Percentiles rank a stretch among this genome's conserved stretches.
These are phyloP conservation scores for Gallinago paraguaiae DNA, from an alignment of 2,113 vertebrate species.

Conservation along the genomic window DNA sequence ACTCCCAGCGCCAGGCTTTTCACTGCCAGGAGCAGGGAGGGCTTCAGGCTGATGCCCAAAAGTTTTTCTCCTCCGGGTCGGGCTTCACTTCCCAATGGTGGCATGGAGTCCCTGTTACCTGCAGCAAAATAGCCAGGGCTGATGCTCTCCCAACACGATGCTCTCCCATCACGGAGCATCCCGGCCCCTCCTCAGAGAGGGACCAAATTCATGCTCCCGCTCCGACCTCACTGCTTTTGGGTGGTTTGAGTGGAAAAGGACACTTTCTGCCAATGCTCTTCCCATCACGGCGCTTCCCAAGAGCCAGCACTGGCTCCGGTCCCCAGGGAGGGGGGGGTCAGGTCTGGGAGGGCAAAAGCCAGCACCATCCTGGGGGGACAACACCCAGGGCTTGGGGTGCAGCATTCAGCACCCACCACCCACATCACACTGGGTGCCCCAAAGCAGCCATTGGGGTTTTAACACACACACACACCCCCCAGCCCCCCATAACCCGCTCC, in stretches of 20 bases:
- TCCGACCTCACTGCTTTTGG: neutral
- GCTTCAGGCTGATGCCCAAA: neutral
- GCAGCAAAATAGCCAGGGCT: neutral
- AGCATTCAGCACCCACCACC: neutral
- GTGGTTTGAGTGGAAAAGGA: fast-evolving
- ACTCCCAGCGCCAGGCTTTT: neutral
- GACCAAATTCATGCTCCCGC: fast-evolving
- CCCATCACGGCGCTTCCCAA: fast-evolving
- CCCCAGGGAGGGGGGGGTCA: neutral
- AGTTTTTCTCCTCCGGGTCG: no score
- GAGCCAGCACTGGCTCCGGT: fast-evolving
- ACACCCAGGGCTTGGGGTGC: neutral
- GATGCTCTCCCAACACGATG: fast-evolving
- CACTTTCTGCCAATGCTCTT: neutral
- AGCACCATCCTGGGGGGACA: fast-evolving
- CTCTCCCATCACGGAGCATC: neutral
- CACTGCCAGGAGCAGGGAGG: fast-evolving
- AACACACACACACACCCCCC: no score
- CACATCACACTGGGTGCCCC: neutral
- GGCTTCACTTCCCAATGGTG: fast-evolving
- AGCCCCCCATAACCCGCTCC: conserved; percentile 5
- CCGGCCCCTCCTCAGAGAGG: neutral
- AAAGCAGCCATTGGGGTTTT: neutral
- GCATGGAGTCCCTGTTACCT: neutral
- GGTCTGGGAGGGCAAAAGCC: neutral